Evolutionary conservation across 2,113 vertebrate species (phyloP).

Genomic region (Xenotilapia caudafasciata): DNA sequence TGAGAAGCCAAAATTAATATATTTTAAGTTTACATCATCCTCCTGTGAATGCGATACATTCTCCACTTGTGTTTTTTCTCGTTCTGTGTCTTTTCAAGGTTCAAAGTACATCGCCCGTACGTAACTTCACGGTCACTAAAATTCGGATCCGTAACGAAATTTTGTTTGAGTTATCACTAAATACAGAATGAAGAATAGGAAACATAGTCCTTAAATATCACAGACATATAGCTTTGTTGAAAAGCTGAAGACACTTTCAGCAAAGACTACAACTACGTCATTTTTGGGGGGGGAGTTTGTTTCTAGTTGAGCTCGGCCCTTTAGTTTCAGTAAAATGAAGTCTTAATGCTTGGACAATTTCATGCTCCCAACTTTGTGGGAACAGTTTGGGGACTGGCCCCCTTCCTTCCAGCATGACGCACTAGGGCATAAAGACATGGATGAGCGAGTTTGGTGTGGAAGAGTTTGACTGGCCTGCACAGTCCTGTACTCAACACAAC

Average conservation of each 20-base stretch:
- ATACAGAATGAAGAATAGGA: not conserved
- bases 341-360: not conserved
- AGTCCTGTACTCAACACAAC: not conserved
- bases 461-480: not conserved
- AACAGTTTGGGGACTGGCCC: not conserved
- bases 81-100: not conserved
- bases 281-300: not conserved
- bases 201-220: not conserved
- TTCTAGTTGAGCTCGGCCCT: not conserved
- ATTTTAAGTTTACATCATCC: not conserved
- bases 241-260: not conserved
- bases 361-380: not conserved
- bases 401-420: not conserved
- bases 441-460: not conserved
- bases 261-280: not conserved
- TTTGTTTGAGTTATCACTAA: not conserved
- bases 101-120: not conserved
- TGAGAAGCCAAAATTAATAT: not conserved
- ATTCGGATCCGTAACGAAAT: not conserved
- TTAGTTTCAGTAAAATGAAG: not conserved
- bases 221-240: not conserved
- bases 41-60: not conserved
- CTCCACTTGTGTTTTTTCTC: not conserved
- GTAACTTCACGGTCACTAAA: not conserved
- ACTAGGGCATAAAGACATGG: not conserved